phyloP scores from a whole-genome alignment of 2,888 invertebrate genomes.

The Polydrusus tereticollis region DNA sequence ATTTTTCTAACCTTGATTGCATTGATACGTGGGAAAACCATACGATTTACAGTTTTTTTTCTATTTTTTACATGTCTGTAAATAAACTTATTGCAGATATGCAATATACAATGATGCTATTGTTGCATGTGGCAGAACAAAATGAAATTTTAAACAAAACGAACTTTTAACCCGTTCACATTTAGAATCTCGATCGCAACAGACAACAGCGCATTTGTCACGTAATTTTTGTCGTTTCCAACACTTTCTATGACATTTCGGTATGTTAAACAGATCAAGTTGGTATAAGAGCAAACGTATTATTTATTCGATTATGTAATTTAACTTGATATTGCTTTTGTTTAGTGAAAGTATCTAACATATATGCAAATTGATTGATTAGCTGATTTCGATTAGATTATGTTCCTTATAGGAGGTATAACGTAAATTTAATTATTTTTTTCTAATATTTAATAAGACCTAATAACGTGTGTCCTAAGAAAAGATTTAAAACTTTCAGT shows the following conservation, averaged over 20 bases:
- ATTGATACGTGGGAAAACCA: too few species aligned
- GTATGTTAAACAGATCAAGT: slow-evolving; percentile 39
- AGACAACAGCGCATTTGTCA: slow-evolving; percentile 32
- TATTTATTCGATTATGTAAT: slow-evolving; percentile 28
- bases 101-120: not conserved
- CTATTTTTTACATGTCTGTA: too few species aligned
- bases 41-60: too few species aligned
- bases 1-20: too few species aligned
- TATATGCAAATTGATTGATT: not conserved
- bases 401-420: too few species aligned
- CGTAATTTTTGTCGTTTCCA: slow-evolving; percentile 28
- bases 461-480: too few species aligned
- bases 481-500: too few species aligned
- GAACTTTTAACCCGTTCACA: slow-evolving; percentile 11
- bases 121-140: not conserved
- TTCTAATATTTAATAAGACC: too few species aligned
- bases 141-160: not conserved
- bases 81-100: too few species aligned
- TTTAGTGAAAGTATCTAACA: slow-evolving; percentile 22
- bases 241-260: slow-evolving; percentile 39
- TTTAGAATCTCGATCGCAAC: slow-evolving; percentile 12
- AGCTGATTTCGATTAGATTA: not conserved
- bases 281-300: slow-evolving; percentile 18
- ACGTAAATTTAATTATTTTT: too few species aligned
- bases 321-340: slow-evolving; percentile 29